phyloP scores from a whole-genome alignment of 2,888 invertebrate genomes.

The Nezara viridula region DNA sequence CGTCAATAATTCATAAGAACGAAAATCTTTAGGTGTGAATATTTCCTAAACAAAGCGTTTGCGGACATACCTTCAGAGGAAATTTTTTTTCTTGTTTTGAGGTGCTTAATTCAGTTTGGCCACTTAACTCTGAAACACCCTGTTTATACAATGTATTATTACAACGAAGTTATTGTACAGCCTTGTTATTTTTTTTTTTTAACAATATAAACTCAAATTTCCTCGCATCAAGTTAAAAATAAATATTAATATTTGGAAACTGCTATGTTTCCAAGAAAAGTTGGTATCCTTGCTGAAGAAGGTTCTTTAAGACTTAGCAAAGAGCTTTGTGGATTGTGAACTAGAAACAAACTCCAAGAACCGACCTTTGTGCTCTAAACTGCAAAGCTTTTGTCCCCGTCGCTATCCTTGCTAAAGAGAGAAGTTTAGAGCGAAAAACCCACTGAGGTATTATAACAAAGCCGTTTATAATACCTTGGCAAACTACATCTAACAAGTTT shows the following conservation, averaged over 20 bases:
- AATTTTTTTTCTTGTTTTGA: too few relatives aligned
- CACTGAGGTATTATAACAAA: background rate
- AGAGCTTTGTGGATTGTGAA: conserved; percentile 7
- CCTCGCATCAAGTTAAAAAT: background rate
- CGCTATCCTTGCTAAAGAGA: background rate
- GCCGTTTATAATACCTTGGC: background rate
- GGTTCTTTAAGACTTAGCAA: background rate
- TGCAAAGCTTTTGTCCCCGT: background rate
- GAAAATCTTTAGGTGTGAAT: too few relatives aligned
- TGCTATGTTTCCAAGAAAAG: background rate
- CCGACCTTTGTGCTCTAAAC: background rate
- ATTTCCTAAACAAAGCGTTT: too few relatives aligned
- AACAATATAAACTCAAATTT: background rate
- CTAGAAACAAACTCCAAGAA: background rate
- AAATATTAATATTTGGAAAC: background rate
- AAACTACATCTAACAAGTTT: background rate
- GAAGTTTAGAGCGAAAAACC: background rate
- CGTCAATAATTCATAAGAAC: too few relatives aligned
- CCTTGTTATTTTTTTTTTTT: too few relatives aligned
- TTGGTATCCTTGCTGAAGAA: background rate
- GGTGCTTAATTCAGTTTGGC: too few relatives aligned
- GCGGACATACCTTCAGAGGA: too few relatives aligned
- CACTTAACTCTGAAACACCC: too few relatives aligned
- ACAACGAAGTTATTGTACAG: too few relatives aligned
- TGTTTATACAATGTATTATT: too few relatives aligned